Evolutionary conservation across 2,113 vertebrate genomes (phyloP), one percentile per base, ranked within the genome.

Genomic region (Coryphaenoides rupestris): DNA sequence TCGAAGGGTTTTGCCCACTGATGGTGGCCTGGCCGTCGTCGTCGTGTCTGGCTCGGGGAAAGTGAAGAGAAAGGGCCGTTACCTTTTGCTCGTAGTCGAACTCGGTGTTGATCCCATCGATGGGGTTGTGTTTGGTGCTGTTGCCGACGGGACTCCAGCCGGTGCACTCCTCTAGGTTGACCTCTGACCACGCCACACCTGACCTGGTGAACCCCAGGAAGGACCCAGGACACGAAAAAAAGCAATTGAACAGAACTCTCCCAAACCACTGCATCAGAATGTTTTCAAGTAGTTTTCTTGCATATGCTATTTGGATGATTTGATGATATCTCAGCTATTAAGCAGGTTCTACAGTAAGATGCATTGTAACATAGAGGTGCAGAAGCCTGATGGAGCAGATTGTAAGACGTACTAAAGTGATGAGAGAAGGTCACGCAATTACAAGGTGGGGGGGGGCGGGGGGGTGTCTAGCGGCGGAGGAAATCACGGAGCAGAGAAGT

Each of bases 131-230:
- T 1, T 91, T 91, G 5, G 90, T 92, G 86, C 86, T 91, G 61
- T 95, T 95, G 0, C 78, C 87, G 74, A 98, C 91, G 2, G 79
- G 87, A 72, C 90, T 95, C 97, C 97, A 99, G 14, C 84, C 87
- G 45, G 85, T 88, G 77, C 95, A 96, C 3, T 79, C 68, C 2
- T 87, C 83, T 0, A 90, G 76, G 60, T 89, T 91, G 1, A 3
- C 19, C 13, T 82, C 76, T 54, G 85, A 79, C 56, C 59, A 77
- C 0, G 49, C 13, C 23, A 68, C 17, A 2, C 65, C 75, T 3
- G 84, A 68, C 63, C 87, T 91, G 55, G 53, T 58, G 58, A 61
- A 61, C n/a, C n/a, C n/a, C n/a, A n/a, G n/a, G 13, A 4, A 10
- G n/a, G 60, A n/a, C 21, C 28, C 9, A n/a, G n/a, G n/a, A n/a